Evolutionary conservation across 2,797 vertebrate species (phyloP).

Genomic region (Oceanodroma leucorhoa): DNA sequence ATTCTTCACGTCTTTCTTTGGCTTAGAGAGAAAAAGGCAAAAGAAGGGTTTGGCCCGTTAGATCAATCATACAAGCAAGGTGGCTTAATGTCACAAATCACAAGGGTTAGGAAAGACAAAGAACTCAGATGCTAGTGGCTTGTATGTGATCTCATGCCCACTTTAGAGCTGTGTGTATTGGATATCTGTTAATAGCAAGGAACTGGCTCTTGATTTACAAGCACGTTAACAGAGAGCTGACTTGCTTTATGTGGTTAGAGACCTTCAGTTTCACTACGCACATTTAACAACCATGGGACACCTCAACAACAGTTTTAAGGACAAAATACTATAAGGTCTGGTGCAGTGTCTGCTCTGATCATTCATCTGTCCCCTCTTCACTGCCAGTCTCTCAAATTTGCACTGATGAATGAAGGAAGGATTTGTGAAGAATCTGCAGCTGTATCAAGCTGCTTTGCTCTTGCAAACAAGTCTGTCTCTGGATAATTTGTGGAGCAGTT

Average conservation of each 20-base stretch:
- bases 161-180: background rate
- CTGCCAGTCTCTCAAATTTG: background rate
- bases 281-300: background rate
- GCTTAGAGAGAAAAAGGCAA: background rate
- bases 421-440: background rate
- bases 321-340: background rate
- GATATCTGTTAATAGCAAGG: background rate
- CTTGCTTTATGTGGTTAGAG: background rate
- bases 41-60: background rate
- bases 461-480: background rate
- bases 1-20: background rate
- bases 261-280: background rate
- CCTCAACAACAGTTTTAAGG: background rate
- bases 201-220: background rate
- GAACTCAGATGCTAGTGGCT: background rate
- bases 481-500: background rate
- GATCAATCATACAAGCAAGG: background rate
- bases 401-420: background rate
- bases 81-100: background rate
- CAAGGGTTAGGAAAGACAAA: background rate
- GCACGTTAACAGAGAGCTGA: background rate
- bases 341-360: background rate
- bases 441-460: background rate
- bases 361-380: background rate
- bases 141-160: background rate